Percentiles rank a stretch among this genome's conserved stretches.
These are phyloP conservation scores for Clarias macrocephalus DNA, from an alignment of 2,113 vertebrate species.

Conservation along the genomic window DNA sequence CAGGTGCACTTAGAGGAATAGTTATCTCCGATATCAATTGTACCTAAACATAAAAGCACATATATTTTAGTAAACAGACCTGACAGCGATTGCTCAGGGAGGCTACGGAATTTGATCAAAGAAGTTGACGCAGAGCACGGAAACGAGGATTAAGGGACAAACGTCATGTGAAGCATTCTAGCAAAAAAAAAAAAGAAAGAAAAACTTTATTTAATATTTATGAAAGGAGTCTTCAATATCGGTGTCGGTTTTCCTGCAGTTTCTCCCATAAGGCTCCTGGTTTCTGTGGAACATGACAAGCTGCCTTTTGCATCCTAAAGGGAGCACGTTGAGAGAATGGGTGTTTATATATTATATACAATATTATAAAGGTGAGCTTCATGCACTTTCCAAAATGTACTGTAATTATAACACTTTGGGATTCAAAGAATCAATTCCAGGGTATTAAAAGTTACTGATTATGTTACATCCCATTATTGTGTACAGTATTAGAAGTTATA, in stretches of 20 bases:
- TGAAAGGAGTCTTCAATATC: not conserved
- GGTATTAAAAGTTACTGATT: not conserved
- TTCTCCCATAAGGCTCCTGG: not conserved
- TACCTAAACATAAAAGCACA: not conserved
- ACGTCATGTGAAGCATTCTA: not conserved
- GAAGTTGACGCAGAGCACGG: not conserved
- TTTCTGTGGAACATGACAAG: conserved; percentile 1
- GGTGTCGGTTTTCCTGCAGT: not conserved
- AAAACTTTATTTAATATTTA: conserved; percentile 13
- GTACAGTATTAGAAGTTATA: not conserved
- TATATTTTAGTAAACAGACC: not conserved
- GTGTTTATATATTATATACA: not conserved
- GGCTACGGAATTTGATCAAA: not conserved
- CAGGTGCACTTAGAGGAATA: not conserved
- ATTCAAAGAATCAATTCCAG: not conserved
- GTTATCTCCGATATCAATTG: not conserved
- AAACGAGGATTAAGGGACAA: not conserved
- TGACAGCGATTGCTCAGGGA: not conserved
- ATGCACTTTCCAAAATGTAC: not conserved
- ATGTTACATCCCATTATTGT: not conserved
- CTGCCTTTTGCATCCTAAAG: not conserved
- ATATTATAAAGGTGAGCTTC: not conserved
- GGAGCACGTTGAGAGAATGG: not conserved
- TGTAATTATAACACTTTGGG: not conserved
- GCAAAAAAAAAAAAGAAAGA: too few species aligned